Evolutionary conservation across 2,113 vertebrate genomes (phyloP), one percentile per base, ranked within the genome.

Genomic region (Struthio camelus): DNA sequence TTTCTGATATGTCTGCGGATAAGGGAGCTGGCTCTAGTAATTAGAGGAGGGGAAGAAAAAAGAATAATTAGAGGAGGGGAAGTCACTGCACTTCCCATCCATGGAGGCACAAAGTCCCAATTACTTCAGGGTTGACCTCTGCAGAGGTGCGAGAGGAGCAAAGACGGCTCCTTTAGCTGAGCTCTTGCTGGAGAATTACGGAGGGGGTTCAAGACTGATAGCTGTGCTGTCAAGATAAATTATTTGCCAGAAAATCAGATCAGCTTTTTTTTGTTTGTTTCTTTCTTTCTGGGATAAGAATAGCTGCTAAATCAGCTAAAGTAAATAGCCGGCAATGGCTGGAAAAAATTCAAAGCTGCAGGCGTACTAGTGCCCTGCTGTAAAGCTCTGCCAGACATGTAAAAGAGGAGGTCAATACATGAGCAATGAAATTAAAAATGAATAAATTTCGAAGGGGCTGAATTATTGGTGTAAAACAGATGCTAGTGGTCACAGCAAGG

Each of bases 181-280:
- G 20, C 25, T 87, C 14, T n/a, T 62, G 44, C 15, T 1, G 2
- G 46, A 58, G 38, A 38, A 27, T 2, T 36, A 36, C 10, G 58
- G 40, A 90, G 8, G 8, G 13, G 18, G 10, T 4, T 83, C n/a
- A 44, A 66, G 14, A 58, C 2, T 50, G 70, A 56, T 66, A 71
- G 38, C 30, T 87, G 34, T 53, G 42, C 48, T 80, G 25, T 36
- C 22, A 62, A 70, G n/a, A 24, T 32, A 69, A 91, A 46, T 73
- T 72, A 51, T 66, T 86, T 93, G 18, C 46, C 32, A 72, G 70
- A 88, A 95, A 71, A 67, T 62, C n/a, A 82, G 15, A 53, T 58
- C 42, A 50, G 3, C 9, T 59, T 69, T 44, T 32, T 36, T 4
- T 56, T 89, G 32, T 44, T 12, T 36, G 14, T 51, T 77, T 70